These are phyloP conservation scores for Babyrousa celebensis DNA, from an alignment of 2,797 vertebrate genomes.

Conservation along the genomic window DNA sequence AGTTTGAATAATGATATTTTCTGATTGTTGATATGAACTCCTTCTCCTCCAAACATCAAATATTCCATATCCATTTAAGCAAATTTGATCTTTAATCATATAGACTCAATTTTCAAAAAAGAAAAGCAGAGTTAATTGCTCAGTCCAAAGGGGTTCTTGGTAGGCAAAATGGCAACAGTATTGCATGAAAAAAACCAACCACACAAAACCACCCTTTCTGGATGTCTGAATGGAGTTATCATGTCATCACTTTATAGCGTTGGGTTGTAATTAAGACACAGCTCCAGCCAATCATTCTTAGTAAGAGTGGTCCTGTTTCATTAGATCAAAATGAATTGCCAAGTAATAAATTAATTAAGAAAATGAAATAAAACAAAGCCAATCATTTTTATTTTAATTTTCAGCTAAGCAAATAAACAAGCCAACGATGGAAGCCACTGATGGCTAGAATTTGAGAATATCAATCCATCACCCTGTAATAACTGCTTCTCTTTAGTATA, in stretches of 20 bases:
- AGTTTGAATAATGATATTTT: conserved; percentile 75
- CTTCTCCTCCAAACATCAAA: conserved; percentile 64
- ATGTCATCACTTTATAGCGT: not conserved
- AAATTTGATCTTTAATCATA: conserved; percentile 73
- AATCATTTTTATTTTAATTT: conserved; percentile 85
- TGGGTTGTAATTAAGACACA: conserved; percentile 76
- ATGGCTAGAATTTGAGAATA: conserved; percentile 84
- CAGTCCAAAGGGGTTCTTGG: not conserved
- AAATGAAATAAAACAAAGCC: conserved; percentile 39
- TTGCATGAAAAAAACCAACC: conserved; percentile 55
- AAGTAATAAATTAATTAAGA: conserved; percentile 57
- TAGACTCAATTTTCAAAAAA: conserved; percentile 71
- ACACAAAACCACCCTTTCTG: conserved; percentile 57
- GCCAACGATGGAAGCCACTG: conserved; percentile 84
- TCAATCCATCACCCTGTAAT: conserved; percentile 87
- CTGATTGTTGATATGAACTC: conserved; percentile 67
- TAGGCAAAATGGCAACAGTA: conserved; percentile 21
- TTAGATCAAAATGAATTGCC: conserved; percentile 66
- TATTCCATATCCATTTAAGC: conserved; percentile 61
- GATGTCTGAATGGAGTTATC: not conserved
- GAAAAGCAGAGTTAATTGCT: conserved; percentile 64
- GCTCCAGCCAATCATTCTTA: conserved; percentile 64
- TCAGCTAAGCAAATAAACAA: conserved; percentile 87
- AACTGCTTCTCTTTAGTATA: conserved; percentile 83
- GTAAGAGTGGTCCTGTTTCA: conserved; percentile 59